phyloP scores from a whole-genome alignment of 1,140 invertebrate species.

The Laupala kohalensis region DNA sequence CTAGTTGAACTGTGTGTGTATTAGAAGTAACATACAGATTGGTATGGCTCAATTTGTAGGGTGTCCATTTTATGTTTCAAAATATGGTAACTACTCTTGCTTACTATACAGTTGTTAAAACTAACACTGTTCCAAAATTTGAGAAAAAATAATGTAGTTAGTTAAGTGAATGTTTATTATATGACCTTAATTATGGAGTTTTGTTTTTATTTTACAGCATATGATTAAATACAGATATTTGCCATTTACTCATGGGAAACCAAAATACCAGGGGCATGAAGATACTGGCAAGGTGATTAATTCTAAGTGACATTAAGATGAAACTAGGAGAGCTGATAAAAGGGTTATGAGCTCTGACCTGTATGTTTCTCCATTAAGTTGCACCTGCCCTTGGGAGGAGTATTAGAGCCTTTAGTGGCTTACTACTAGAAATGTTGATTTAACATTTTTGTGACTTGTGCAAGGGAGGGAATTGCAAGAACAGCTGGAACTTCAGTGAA shows the following conservation, averaged over 20 bases:
- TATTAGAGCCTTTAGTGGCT: not conserved
- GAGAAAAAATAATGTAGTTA: too few relatives aligned
- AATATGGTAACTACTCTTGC: too few relatives aligned
- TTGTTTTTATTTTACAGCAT: conserved; percentile 59
- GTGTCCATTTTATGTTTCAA: too few relatives aligned
- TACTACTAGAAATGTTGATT: not conserved
- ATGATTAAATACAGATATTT: conserved; percentile 99
- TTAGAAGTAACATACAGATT: too few relatives aligned
- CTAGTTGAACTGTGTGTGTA: too few relatives aligned
- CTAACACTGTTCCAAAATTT: too few relatives aligned
- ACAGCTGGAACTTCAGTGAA: not conserved
- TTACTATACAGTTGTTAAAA: too few relatives aligned
- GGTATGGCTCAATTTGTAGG: too few relatives aligned
- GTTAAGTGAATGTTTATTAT: not conserved
- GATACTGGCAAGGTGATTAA: conserved; percentile 41
- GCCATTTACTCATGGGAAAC: conserved; percentile 96
- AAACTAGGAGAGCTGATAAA: not conserved
- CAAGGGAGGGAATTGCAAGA: not conserved
- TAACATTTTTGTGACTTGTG: not conserved
- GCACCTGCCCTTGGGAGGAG: not conserved
- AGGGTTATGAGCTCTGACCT: not conserved
- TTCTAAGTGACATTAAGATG: conserved; percentile 23
- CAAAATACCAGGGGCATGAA: conserved; percentile 65
- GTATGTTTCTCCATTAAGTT: not conserved
- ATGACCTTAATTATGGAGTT: not conserved